Evolutionary conservation across 2,113 vertebrate species (phyloP).

Genomic region (Heliornis fulica): DNA sequence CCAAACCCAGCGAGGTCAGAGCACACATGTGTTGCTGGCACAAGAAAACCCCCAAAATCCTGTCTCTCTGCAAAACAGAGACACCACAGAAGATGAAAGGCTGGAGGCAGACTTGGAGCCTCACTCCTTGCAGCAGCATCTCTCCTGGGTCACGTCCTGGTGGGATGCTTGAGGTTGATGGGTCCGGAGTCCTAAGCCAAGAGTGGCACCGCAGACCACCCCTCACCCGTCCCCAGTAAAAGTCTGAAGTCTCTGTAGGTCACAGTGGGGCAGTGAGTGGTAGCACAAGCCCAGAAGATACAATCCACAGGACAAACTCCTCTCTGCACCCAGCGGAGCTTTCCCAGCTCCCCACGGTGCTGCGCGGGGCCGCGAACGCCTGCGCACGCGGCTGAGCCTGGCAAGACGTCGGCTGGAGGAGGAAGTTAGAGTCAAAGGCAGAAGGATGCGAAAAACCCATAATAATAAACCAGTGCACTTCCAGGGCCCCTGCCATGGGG

Average conservation of each 20-base stretch:
- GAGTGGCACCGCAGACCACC: not conserved
- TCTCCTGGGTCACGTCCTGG: not conserved
- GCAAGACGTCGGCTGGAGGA: not conserved
- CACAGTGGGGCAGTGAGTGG: not conserved
- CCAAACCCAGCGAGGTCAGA: not conserved
- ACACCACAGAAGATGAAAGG: not conserved
- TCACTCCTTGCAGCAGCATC: not conserved
- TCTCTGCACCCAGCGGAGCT: not conserved
- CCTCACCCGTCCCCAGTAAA: not conserved
- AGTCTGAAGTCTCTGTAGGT: not conserved
- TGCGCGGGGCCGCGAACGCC: not conserved
- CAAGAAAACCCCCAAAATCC: not conserved
- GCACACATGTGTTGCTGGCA: not conserved
- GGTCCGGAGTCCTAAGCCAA: not conserved
- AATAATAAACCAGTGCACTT: not conserved
- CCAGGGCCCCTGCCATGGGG: conserved; percentile 19
- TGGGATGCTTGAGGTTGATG: not conserved
- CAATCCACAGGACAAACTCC: not conserved
- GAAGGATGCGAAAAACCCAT: not conserved
- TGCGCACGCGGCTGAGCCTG: not conserved
- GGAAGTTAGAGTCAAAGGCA: not conserved
- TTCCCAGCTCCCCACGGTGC: rapidly evolving
- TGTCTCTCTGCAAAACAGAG: not conserved
- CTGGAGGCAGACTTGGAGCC: not conserved
- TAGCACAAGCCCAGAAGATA: not conserved